Evolutionary conservation across 2,113 vertebrate genomes (phyloP).

Genomic region (Campylorhamphus procurvoides): DNA sequence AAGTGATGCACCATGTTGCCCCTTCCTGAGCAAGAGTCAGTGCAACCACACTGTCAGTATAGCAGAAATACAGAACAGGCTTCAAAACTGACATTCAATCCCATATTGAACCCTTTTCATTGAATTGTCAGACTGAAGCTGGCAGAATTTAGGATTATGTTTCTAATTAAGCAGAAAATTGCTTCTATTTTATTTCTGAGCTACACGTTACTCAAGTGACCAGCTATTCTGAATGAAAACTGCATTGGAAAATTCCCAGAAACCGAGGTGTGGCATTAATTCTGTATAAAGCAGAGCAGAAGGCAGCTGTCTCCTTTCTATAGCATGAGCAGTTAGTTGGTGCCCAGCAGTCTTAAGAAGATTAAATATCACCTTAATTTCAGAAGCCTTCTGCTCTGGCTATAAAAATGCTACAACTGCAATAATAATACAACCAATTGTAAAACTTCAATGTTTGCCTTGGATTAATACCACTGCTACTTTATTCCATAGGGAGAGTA

Average conservation of each 20-base stretch:
- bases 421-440: conserved; percentile 9
- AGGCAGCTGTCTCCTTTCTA: conserved; percentile 8
- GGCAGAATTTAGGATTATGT: conserved; percentile 15
- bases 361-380: conserved; percentile 43
- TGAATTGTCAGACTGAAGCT: neutral
- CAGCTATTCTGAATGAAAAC: conserved; percentile 25
- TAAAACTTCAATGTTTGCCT: neutral
- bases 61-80: neutral
- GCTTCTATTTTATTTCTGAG: conserved; percentile 35
- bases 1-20: accelerated
- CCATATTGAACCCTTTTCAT: neutral
- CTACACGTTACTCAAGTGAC: neutral
- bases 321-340: neutral
- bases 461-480: neutral
- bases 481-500: neutral
- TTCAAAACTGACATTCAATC: neutral
- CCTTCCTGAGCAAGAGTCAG: neutral
- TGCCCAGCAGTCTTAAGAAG: neutral
- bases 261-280: neutral
- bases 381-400: conserved; percentile 21
- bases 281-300: conserved; percentile 4
- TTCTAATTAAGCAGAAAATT: conserved; percentile 51
- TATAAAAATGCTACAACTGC: conserved; percentile 21
- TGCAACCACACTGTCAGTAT: neutral
- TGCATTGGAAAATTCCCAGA: conserved; percentile 17